Evolutionary conservation across 2,888 invertebrate genomes (phyloP).

Genomic region (Caenorhabditis zanzibari): DNA sequence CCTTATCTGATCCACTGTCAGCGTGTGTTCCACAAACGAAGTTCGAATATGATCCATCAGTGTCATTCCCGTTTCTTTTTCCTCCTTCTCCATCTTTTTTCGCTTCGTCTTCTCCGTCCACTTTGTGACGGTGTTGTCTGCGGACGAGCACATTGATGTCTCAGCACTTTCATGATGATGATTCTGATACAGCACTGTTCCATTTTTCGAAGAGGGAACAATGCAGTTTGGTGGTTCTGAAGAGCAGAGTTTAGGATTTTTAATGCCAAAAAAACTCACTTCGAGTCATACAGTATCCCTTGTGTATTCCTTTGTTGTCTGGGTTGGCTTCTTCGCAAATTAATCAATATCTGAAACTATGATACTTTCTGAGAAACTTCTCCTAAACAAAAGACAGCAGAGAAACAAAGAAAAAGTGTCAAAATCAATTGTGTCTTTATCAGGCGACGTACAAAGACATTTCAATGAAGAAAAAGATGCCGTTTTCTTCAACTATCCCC

Average conservation of each 20-base stretch:
- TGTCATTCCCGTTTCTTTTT: conserved; percentile 62
- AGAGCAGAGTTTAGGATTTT: neutral
- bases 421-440: conserved; percentile 25
- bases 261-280: conserved; percentile 40
- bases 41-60: conserved; percentile 38
- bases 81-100: conserved; percentile 26
- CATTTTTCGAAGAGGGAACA: conserved; percentile 19
- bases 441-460: conserved; percentile 26
- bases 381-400: neutral
- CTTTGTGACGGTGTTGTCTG: conserved; percentile 36
- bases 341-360: neutral
- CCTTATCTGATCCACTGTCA: conserved; percentile 73
- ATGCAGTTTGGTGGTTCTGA: conserved; percentile 48
- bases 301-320: conserved; percentile 1
- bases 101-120: conserved; percentile 15
- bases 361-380: neutral
- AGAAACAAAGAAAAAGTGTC: conserved; percentile 10
- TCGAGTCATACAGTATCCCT: conserved; percentile 56
- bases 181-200: conserved; percentile 14
- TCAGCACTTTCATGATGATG: conserved; percentile 34
- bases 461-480: conserved; percentile 25
- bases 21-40: conserved; percentile 81
- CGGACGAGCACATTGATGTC: conserved; percentile 49
- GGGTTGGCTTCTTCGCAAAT: neutral
- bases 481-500: neutral